Evolutionary conservation across 1,140 invertebrate genomes (phyloP).

Genomic region (Reticulitermes speratus): DNA sequence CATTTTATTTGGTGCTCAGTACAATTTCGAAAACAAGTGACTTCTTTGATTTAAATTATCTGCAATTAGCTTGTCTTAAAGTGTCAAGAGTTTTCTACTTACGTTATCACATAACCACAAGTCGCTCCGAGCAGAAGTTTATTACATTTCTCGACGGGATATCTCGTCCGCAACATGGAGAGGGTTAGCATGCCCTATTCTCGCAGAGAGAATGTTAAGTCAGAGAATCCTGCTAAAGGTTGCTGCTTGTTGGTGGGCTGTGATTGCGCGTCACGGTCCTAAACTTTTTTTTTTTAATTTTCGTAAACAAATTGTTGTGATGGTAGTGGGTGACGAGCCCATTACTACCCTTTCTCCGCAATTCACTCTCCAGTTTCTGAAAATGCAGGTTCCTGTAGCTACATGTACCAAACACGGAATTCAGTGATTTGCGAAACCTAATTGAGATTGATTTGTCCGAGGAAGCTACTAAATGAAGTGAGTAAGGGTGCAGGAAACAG

Average conservation of each 20-base stretch:
- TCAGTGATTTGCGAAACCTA: conserved; percentile 27
- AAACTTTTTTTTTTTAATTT: background rate
- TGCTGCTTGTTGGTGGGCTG: background rate
- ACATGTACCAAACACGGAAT: background rate
- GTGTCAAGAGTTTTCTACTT: no score
- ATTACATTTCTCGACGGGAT: no score
- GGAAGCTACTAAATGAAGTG: background rate
- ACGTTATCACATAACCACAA: no score
- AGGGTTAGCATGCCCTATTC: no score
- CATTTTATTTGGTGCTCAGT: no score
- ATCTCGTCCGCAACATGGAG: no score
- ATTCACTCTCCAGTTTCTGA: background rate
- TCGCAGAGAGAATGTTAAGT: no score
- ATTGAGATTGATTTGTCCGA: conserved; percentile 29
- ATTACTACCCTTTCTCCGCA: background rate
- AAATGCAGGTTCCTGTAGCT: background rate
- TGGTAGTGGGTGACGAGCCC: background rate
- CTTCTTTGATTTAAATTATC: no score
- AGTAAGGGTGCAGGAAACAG: background rate
- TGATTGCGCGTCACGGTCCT: background rate
- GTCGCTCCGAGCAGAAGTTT: no score
- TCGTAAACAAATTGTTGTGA: background rate
- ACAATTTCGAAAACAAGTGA: no score
- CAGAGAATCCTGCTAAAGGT: background rate
- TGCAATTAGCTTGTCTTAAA: no score